phyloP scores from a whole-genome alignment of 2,888 invertebrate genomes.

The Pteria penguin region DNA sequence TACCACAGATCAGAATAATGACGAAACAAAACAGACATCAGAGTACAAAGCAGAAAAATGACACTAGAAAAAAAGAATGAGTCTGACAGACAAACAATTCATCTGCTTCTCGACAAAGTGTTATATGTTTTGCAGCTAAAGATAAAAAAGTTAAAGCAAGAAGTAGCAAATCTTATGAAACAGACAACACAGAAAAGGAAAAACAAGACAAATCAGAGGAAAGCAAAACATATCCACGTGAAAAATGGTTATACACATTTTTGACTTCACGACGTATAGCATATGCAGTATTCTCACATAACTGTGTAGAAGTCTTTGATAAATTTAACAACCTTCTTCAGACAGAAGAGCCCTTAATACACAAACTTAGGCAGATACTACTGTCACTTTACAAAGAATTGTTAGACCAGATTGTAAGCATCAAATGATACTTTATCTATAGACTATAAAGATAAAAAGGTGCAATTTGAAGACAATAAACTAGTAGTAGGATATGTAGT shows the following conservation, averaged over 20 bases:
- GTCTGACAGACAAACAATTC: too few species aligned
- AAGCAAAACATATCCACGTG: constrained; percentile 3
- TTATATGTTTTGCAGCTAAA: too few species aligned
- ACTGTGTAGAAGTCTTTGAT: constrained; percentile 7
- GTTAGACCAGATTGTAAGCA: not conserved
- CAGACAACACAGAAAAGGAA: not conserved
- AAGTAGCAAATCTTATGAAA: not conserved
- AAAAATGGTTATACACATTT: constrained; percentile 3
- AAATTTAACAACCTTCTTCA: not conserved
- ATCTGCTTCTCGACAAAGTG: too few species aligned
- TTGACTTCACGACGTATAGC: not conserved
- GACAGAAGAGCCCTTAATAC: constrained; percentile 2
- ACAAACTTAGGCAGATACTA: not conserved
- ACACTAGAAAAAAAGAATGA: too few species aligned
- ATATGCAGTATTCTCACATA: constrained; percentile 1
- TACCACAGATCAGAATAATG: not conserved
- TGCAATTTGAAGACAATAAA: not conserved
- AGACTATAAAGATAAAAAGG: not conserved
- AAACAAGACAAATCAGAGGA: not conserved
- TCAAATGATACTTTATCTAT: not conserved
- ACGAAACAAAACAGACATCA: not conserved
- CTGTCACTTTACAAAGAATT: not conserved
- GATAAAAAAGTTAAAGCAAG: not conserved
- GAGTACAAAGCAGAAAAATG: too few species aligned
- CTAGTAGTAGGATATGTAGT: constrained; percentile 12